A percentile compares a stretch with the other conserved stretches of the same genome.
Conservation (phyloP, 1,140 invertebrate genomes). For the Aplysia californica region DNA sequence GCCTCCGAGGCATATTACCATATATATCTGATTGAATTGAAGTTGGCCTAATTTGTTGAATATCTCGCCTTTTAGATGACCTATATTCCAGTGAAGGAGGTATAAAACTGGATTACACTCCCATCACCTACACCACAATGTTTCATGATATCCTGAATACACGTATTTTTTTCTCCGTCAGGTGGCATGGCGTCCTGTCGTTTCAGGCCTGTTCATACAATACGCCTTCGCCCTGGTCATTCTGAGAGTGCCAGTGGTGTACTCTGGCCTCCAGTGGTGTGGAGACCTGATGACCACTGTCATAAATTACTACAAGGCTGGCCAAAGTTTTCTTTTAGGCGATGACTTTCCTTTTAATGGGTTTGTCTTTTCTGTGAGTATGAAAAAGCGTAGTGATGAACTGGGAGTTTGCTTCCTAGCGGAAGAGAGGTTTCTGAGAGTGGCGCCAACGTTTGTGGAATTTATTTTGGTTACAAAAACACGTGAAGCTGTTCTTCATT, state of each 20-base stretch:
- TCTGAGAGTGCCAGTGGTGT: not conserved
- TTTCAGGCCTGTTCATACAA: slow-evolving; percentile 3
- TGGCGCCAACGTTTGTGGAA: not conserved
- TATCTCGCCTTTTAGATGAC: too few relatives aligned
- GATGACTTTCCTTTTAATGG: not conserved
- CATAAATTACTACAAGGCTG: not conserved
- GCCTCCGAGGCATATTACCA: too few relatives aligned
- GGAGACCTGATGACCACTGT: not conserved
- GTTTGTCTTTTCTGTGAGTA: not conserved
- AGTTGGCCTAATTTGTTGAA: too few relatives aligned
- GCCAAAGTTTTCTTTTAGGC: not conserved
- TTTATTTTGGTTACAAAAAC: not conserved
- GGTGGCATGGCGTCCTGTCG: slow-evolving; percentile 4
- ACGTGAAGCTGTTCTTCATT: not conserved
- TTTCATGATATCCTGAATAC: too few relatives aligned
- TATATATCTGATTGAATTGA: too few relatives aligned
- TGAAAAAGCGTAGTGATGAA: not conserved
- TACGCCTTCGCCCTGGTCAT: slow-evolving; percentile 2
- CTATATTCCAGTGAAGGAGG: too few relatives aligned
- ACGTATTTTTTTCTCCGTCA: not conserved
- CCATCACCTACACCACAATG: too few relatives aligned
- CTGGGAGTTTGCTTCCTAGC: not conserved
- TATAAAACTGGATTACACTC: too few relatives aligned
- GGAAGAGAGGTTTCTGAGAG: not conserved
- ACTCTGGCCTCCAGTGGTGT: not conserved